A percentile compares a stretch with the other conserved stretches of the same genome.
Evolutionary conservation across 2,113 vertebrate genomes (phyloP).

Genomic region (Siniperca chuatsi): DNA sequence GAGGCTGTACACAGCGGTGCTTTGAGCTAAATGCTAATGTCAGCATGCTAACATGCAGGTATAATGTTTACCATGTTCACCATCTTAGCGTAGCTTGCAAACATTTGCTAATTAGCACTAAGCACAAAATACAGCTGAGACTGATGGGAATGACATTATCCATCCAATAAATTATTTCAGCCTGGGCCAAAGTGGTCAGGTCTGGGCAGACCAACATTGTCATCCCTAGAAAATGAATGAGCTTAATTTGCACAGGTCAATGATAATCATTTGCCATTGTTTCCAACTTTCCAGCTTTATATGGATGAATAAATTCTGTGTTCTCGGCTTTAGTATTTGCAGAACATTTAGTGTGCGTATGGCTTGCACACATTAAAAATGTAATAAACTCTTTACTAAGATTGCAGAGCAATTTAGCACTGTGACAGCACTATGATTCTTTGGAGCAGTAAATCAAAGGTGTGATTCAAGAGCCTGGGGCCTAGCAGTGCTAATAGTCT

Average conservation of each 20-base stretch:
- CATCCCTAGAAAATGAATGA: conserved; percentile 2
- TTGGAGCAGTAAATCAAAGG: conserved; percentile 54
- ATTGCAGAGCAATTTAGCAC: conserved; percentile 22
- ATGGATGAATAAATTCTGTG: conserved; percentile 4
- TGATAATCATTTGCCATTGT: background rate
- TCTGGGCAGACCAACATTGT: background rate
- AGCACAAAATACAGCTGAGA: background rate
- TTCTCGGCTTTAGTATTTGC: conserved; percentile 5
- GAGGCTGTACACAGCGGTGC: background rate
- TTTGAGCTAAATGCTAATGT: background rate
- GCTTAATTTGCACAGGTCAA: background rate
- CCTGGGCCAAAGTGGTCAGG: background rate
- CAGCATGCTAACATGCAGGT: background rate
- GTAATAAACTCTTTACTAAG: background rate
- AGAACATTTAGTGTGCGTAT: conserved; percentile 32
- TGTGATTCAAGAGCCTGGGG: conserved; percentile 30
- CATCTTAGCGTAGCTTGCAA: background rate
- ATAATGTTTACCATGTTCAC: background rate
- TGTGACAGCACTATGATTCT: conserved; percentile 36
- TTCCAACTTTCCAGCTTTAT: background rate
- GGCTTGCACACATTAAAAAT: conserved; percentile 42
- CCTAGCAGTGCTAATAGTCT: conserved; percentile 35
- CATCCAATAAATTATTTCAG: background rate
- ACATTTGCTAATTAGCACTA: background rate
- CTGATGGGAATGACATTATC: background rate